Evolutionary conservation across 2,888 invertebrate species (phyloP).

Genomic region (Tinea pellionella): DNA sequence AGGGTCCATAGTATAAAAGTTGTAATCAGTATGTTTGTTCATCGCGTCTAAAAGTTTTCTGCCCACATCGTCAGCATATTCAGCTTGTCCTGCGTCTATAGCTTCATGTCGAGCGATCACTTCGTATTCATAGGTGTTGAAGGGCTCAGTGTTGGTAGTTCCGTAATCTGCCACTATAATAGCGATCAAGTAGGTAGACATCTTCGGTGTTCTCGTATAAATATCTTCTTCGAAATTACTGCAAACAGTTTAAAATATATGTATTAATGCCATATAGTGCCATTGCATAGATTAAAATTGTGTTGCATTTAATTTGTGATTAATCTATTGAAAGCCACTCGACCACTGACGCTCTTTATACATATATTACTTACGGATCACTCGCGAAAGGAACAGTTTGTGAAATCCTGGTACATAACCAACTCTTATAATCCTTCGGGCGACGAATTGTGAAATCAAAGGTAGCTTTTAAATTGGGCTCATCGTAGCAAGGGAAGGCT

Average conservation of each 20-base stretch:
- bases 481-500: slow-evolving; percentile 85
- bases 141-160: slow-evolving; percentile 16
- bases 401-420: slow-evolving; percentile 71
- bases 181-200: slow-evolving; percentile 79
- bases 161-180: slow-evolving; percentile 74
- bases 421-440: slow-evolving; percentile 50
- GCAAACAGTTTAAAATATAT: slow-evolving; percentile 16
- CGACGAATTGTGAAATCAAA: slow-evolving; percentile 77
- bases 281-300: too few relatives aligned
- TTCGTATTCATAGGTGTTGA: slow-evolving; percentile 30
- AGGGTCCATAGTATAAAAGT: slow-evolving; percentile 55
- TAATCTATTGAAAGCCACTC: too few relatives aligned
- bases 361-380: slow-evolving; percentile 5
- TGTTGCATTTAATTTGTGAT: too few relatives aligned
- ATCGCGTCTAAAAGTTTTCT: slow-evolving; percentile 52
- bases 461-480: slow-evolving; percentile 84
- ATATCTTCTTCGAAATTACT: slow-evolving; percentile 41
- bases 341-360: too few relatives aligned
- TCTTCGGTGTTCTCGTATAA: slow-evolving; percentile 49
- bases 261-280: not conserved
- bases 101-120: slow-evolving; percentile 58
- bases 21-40: slow-evolving; percentile 66
- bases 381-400: slow-evolving; percentile 18
- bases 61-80: slow-evolving; percentile 51
- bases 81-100: slow-evolving; percentile 36